Evolutionary conservation across 2,888 invertebrate genomes (phyloP), one percentile per base, ranked within the genome.

Genomic region (Zeuzera pyrina): DNA sequence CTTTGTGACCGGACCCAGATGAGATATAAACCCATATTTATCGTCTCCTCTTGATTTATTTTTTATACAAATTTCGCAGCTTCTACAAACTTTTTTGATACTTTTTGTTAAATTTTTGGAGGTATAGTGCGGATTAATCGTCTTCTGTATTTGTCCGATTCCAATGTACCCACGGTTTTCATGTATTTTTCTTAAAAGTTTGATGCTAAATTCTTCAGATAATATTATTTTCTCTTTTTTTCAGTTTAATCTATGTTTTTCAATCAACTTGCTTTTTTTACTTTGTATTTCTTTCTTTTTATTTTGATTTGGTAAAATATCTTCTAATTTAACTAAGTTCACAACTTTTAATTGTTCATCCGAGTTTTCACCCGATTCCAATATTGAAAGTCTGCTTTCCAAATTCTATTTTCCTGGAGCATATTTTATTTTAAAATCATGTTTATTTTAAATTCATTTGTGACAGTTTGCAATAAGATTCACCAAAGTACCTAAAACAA

Each of bases 1-100:
- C 15, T 31, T 30, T 33, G 27, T 35, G 5, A 36, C 2, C 1
- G 38, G 38, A 7, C 31, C 35, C 7, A 35, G 12, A 12, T 35
- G 28, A 3, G 34, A 35, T 29, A 35, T 33, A 2, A 29, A 29
- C 2, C 35, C 35, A 29, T 22, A 35, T 25, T 23, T 29, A 11
- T 28, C n/a, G 2, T 33, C 10, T 11, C 25, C 25, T 33, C 38
- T 33, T 12, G 33, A 19, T 23, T 35, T 38, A 26, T 26, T 26
- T 12, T 26, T 26, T 26, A 26, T 12, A 13, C 26, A 12, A 6
- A 26, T 12, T 11, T 11, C 10, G 12, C 26, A 26, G n/a, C 26
- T 24, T 34, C 15, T n/a, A n/a, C n/a, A n/a, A n/a, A n/a, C n/a
- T n/a, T n/a, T n/a, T n/a, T n/a, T n/a, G n/a, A n/a, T n/a, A n/a